Base-by-base conservation (phyloP, 2,888 invertebrate species). In the Microlaimidae sp. region DNA sequence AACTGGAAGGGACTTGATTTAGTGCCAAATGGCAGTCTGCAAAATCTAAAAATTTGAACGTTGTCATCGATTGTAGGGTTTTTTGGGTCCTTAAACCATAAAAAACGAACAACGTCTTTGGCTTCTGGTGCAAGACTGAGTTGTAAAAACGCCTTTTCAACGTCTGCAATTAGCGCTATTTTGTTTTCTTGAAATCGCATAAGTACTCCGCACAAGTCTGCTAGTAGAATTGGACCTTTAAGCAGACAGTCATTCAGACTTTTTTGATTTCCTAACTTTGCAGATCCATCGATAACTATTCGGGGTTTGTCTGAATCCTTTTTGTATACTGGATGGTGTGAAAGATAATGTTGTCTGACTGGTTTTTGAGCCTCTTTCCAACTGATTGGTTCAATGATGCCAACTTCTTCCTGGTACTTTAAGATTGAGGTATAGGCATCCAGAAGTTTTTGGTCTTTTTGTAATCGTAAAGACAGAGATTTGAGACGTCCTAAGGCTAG, bases 81-180 rank as follows among this genome's bases (percentile, higher is more conserved):
- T 2, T 7, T 25, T n/a, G 32, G 23, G 21, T 47, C 42, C 5
- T 46, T 28, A 17, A 52, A 46, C 52, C 47, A 52, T 17, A 52
- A 7, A 48, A 52, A 52, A 17, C 52, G 4, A 19, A 38, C 38
- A 17, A 24, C 2, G 47, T 52, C 52, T 10, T 47, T 26, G 4
- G 29, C 27, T 3, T n/a, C 2, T 23, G 4, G 13, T 13, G 46
- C 23, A 3, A 52, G 4, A 5, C 13, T 40, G 4, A 52, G 10
- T 32, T 48, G 46, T 26, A 52, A 23, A 24, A 52, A 46, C 3
- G 52, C 52, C 21, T 52, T 47, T 25, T 52, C 52, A 5, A 52
- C 5, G 28, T 52, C 52, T 3, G 47, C 46, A 4, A 32, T n/a
- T 2, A 52, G n/a, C 2, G 29, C 52, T 13, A 52, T 26, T 2